phyloP scores from a whole-genome alignment of 1,140 invertebrate genomes.

The Mya arenaria region DNA sequence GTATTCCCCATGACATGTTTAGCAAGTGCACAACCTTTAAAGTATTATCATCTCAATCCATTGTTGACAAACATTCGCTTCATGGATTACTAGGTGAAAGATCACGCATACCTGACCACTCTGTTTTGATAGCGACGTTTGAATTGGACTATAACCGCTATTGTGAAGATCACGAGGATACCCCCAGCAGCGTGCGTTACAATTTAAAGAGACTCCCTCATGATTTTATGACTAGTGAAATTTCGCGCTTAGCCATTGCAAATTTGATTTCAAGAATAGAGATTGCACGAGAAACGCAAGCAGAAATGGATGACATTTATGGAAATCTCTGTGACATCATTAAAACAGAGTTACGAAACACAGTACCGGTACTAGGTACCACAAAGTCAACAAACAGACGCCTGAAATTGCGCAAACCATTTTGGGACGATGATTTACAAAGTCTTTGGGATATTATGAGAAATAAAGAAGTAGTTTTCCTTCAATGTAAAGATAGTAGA shows the following conservation, averaged over 20 bases:
- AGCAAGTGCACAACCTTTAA: constrained; percentile 1
- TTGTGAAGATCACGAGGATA: constrained; percentile 12
- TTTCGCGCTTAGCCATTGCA: not conserved
- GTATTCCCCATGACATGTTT: constrained; percentile 8
- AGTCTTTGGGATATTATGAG: not conserved
- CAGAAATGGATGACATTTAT: constrained; percentile 11
- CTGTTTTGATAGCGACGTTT: not conserved
- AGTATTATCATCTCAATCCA: not conserved
- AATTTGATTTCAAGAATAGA: not conserved
- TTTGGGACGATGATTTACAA: constrained; percentile 17
- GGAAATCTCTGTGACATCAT: not conserved
- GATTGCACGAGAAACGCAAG: not conserved
- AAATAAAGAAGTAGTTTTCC: no score
- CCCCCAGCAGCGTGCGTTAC: not conserved
- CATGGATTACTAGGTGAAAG: constrained; percentile 6
- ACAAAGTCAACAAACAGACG: not conserved
- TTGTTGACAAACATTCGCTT: not conserved
- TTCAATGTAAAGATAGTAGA: not conserved
- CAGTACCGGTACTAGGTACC: not conserved
- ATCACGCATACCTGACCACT: constrained; percentile 40
- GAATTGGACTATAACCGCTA: not conserved
- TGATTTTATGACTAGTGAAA: not conserved
- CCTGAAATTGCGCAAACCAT: not conserved
- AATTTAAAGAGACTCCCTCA: not conserved
- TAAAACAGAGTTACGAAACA: not conserved